A percentile compares a stretch with the other conserved stretches of the same genome.
phyloP scores from a whole-genome alignment of 2,888 invertebrate species.

The Eumerus sabulonum region DNA sequence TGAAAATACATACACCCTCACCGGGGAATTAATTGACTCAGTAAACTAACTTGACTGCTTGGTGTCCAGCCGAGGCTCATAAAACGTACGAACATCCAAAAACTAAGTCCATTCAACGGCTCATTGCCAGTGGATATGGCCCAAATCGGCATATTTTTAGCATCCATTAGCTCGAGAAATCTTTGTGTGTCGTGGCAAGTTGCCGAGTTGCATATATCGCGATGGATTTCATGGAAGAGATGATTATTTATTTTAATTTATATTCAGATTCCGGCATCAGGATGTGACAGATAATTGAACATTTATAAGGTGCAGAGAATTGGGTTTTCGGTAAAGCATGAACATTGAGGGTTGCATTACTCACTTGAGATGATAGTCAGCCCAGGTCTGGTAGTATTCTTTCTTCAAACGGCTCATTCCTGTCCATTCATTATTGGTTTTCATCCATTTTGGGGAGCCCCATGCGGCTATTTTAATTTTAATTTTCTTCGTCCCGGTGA shows the following conservation, averaged over 20 bases:
- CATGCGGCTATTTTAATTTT: conserved; percentile 80
- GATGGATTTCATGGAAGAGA: conserved; percentile 28
- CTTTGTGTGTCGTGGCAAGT: conserved; percentile 79
- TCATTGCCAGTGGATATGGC: conserved; percentile 93
- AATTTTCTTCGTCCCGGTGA: conserved; percentile 73
- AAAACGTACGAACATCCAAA: conserved; percentile 80
- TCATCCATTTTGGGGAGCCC: conserved; percentile 87
- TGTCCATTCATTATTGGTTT: conserved; percentile 81
- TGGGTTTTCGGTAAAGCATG: no score
- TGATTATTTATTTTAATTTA: conserved; percentile 9
- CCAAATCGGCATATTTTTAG: conserved; percentile 86
- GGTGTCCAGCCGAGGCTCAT: conserved; percentile 90
- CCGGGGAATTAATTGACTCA: conserved; percentile 3
- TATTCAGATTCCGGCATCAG: conserved; percentile 1
- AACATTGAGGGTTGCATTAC: not conserved
- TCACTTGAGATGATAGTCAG: conserved; percentile 88
- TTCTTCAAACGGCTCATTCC: conserved; percentile 81
- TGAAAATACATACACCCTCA: conserved; percentile 3
- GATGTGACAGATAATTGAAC: conserved; percentile 18
- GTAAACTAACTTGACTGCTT: conserved; percentile 78
- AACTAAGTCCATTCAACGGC: conserved; percentile 84
- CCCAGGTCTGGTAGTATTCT: conserved; percentile 88
- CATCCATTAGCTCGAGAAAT: conserved; percentile 88
- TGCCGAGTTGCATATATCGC: not conserved
- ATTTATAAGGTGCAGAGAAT: conserved; percentile 25